Evolutionary conservation across 37 sponge, comb jelly and placozoan genomes (phyloP).

Genomic region (Crambe crambe): DNA sequence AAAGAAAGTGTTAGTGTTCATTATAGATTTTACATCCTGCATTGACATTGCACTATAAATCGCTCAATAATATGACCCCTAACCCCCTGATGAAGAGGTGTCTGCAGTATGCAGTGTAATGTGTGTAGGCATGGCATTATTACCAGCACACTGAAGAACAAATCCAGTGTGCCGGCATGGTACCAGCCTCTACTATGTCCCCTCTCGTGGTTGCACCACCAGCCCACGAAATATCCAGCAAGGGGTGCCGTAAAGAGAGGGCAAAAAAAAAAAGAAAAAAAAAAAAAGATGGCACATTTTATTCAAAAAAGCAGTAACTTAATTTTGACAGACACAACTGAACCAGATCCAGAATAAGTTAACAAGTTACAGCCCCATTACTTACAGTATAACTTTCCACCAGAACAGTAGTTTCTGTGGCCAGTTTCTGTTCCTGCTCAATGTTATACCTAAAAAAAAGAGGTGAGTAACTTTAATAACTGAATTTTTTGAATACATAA

Average conservation of each 20-base stretch:
- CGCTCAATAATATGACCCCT: not conserved
- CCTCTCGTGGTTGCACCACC: conserved; percentile 10
- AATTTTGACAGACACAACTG: too few relatives aligned
- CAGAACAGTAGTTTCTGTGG: conserved; percentile 92
- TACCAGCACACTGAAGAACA: not conserved
- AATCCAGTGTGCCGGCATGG: not conserved
- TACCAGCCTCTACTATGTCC: not conserved
- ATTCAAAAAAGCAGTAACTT: too few relatives aligned
- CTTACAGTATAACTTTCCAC: conserved; percentile 93
- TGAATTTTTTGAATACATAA: not conserved
- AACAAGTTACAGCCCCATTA: too few relatives aligned
- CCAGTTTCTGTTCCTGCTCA: conserved; percentile 95
- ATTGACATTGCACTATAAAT: too few relatives aligned
- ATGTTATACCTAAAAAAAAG: conserved; percentile 81
- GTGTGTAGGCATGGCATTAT: too few relatives aligned
- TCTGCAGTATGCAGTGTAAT: too few relatives aligned
- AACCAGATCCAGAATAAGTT: too few relatives aligned
- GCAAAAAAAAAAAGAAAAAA: not conserved
- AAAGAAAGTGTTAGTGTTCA: not conserved
- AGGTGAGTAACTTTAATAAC: not conserved
- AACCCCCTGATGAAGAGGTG: too few relatives aligned
- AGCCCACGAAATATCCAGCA: conserved; percentile 1
- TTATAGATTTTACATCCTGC: too few relatives aligned
- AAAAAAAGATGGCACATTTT: too few relatives aligned
- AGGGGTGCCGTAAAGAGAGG: conserved; percentile 24